Evolutionary conservation across 2,113 vertebrate species (phyloP), one percentile per base, ranked within the genome.

Genomic region (Cygnus buccinator): DNA sequence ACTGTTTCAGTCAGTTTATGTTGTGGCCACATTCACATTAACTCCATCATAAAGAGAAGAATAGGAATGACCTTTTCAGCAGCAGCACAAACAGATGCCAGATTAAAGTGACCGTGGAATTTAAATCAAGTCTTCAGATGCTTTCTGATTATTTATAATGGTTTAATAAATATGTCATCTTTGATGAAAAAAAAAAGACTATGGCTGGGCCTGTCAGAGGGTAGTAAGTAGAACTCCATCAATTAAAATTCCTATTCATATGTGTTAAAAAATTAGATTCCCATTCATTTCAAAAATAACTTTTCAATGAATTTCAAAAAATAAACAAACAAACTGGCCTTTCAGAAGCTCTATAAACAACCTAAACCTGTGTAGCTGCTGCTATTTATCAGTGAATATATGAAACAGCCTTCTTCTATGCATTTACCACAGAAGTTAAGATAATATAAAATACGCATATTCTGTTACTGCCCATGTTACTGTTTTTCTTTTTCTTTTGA

Each of bases 71-170:
- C 76, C 26, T 94, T 86, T 85, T 77, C 84, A 74, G 54, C 37
- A 86, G 41, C 37, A 81, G n/a, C 68, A 77, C 26, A 81, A 91
- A 55, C 68, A 62, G 52, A 66, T n/a, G 72, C 7, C 65, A 63
- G 29, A n/a, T 77, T 87, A 89, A 87, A 71, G 15, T 41, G 54
- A 52, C 54, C 41, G 57, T 67, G 39, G 66, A 94, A 55, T 75
- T 87, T 72, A 80, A 88, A 39, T 72, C 4, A 90, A 57, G 71
- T 91, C 29, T 85, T 88, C 73, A 71, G 31, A 81, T 4, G 31
- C 23, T 84, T 91, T 85, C 61, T 39, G 65, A 14, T 81, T 85
- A 46, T 90, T 90, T 88, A 31, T 62, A 91, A 58, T 62, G 10
- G 17, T 26, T 72, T 70, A 83, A 86, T 77, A 94, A 82, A 94